Evolutionary conservation across 2,888 invertebrate species (phyloP), one percentile per base, ranked within the genome.

Genomic region (Brachylomia viminalis): DNA sequence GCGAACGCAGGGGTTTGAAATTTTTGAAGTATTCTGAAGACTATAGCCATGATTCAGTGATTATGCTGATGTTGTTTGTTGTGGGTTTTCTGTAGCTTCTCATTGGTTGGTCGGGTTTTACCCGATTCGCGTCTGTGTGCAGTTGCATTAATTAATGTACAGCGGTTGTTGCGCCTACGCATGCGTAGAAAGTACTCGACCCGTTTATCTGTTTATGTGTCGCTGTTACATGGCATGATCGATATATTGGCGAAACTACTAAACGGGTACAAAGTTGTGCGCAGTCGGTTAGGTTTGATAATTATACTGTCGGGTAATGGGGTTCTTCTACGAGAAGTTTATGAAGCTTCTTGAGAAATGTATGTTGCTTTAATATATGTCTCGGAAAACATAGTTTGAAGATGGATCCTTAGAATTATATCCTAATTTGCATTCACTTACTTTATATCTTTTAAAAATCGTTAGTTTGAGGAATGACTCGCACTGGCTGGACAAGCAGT

Each of bases 101-200:
- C n/a, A 27, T 33, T 47, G 4, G 2, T 1, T 71, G 72, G 66
- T 69, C 64, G 64, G 65, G 61, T 87, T 87, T 88, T 88, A 75
- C 86, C 80, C 72, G 83, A 78, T 78, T 72, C 65, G 78, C 76
- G 69, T 87, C 85, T 89, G 90, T 90, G 90, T 89, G 90, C 92
- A 91, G 90, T 92, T 91, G 93, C 92, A 92, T 93, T 95, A 94
- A 95, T 95, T 93, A 94, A 91, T 91, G 91, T 89, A 77, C 88
- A 87, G 89, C 89, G 90, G 91, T 90, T 88, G 91, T 90, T 88
- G 89, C 93, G 90, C 95, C 94, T 92, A 94, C 95, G 94, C 94
- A 93, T 92, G 84, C 84, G 80, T 87, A 88, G 88, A 88, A 88
- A 88, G 93, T 92, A 88, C 90, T 82, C 84, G 80, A 82, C 79